Evolutionary conservation across 1,140 invertebrate genomes (phyloP), one percentile per base, ranked within the genome.

Genomic region (Coelopa frigida): DNA sequence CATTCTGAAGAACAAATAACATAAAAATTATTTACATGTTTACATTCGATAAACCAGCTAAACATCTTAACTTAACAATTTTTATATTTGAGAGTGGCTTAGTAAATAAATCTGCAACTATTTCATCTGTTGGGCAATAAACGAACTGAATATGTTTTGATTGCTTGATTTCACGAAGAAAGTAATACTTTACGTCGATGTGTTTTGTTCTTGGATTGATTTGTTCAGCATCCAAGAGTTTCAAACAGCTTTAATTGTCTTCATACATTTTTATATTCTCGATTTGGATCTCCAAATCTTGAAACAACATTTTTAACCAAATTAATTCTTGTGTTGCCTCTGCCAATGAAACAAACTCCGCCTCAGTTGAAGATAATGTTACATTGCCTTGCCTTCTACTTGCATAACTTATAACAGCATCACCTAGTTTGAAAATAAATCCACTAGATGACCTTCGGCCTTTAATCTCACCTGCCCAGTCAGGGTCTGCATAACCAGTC

Each of bases 121-220:
- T 52, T 12, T 49, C 45, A n/a, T 52, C 29, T 1, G 52, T 54
- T 12, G 38, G 41, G 29, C 53, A 32, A 46, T 58, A 50, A 31
- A 40, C 33, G 6, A 57, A 18, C 21, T 50, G 17, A 12, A 60
- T 24, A 17, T 35, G 8, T 27, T 38, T 41, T 8, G 24, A 26
- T 32, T 44, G 21, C 24, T 33, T 38, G 15, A 46, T 31, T 4
- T 58, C 48, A 15, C 48, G 1, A 11, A 57, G 31, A 51, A 51
- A 57, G 44, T 59, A 32, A 33, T 54, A 58, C 26, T 45, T 48
- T 5, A 58, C 29, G 15, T 61, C 57, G n/a, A 61, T 56, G 27
- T 55, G 48, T 39, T 55, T 55, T 8, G 37, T 52, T 42, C 49
- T 39, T 10, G 31, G 20, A 2, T 20, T 26, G 14, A 37, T 36